Evolutionary conservation across 2,113 vertebrate genomes (phyloP).

Genomic region (Aepyceros melampus): DNA sequence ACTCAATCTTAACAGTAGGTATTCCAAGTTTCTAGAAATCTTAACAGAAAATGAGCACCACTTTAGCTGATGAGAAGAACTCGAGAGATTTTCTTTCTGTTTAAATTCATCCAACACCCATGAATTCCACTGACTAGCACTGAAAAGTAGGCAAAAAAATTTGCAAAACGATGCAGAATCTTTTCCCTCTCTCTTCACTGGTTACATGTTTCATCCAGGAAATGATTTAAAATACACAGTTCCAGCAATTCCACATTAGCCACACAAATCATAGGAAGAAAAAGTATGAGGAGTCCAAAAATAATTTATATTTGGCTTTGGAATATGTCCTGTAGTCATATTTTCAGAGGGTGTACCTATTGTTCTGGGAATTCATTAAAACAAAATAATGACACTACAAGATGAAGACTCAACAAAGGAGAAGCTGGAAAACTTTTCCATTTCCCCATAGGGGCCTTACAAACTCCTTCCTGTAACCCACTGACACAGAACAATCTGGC

Average conservation of each 20-base stretch:
- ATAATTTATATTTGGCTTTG: conserved; percentile 43
- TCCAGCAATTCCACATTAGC: conserved; percentile 38
- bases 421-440: conserved; percentile 41
- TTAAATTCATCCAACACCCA: conserved; percentile 32
- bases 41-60: not conserved
- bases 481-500: conserved; percentile 33
- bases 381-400: conserved; percentile 34
- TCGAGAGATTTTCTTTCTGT: conserved; percentile 10
- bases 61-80: conserved; percentile 18
- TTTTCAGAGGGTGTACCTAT: conserved; percentile 40
- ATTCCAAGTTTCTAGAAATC: conserved; percentile 26
- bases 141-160: conserved; percentile 39
- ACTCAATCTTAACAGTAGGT: not conserved
- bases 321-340: conserved; percentile 20
- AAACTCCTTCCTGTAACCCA: conserved; percentile 44
- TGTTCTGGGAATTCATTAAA: conserved; percentile 49
- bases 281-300: conserved; percentile 19
- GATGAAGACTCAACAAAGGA: conserved; percentile 40
- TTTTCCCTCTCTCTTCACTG: not conserved
- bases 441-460: not conserved
- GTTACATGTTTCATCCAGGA: conserved; percentile 4
- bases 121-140: not conserved
- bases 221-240: conserved; percentile 47
- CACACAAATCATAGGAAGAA: conserved; percentile 45
- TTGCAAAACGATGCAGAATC: not conserved